Conservation (phyloP, 2,888 invertebrate species). For the Zaprionus bogoriensis region DNA sequence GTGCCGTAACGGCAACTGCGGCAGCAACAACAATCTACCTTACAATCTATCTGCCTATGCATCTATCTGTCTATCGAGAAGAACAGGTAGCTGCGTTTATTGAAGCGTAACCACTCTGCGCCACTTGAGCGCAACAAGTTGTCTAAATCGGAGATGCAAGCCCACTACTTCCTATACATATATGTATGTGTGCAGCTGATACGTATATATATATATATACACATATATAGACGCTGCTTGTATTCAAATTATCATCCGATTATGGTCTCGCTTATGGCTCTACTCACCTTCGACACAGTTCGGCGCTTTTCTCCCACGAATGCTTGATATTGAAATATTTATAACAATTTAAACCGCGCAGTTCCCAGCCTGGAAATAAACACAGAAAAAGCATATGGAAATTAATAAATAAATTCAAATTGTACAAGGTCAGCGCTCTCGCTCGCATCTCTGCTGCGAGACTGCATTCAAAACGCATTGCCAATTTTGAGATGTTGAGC, state of each 20-base stretch:
- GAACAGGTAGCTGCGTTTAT: constrained; percentile 51
- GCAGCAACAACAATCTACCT: constrained; percentile 19
- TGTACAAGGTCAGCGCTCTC: constrained; percentile 54
- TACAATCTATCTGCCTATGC: constrained; percentile 9
- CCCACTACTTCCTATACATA: constrained; percentile 54
- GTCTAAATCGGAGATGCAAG: constrained; percentile 23
- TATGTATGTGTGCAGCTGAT: background rate
- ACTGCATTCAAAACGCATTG: constrained; percentile 22
- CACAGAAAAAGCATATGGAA: constrained; percentile 10
- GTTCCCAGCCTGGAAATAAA: constrained; percentile 92
- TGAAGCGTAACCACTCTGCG: constrained; percentile 52
- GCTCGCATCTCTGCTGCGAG: constrained; percentile 26
- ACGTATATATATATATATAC: background rate
- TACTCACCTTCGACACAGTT: constrained; percentile 95
- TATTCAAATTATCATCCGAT: constrained; percentile 60
- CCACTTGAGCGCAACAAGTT: constrained; percentile 35
- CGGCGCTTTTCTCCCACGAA: constrained; percentile 97
- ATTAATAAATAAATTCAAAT: constrained; percentile 19
- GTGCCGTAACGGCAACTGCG: constrained; percentile 69
- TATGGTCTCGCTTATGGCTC: constrained; percentile 60
- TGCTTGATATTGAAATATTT: constrained; percentile 97
- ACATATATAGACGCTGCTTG: constrained; percentile 20
- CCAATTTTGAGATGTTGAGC: no score
- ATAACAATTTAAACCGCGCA: constrained; percentile 95
- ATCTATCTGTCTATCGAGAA: constrained; percentile 26